Base-by-base conservation (phyloP, 2,888 invertebrate genomes). In the Cosmia pyralina region DNA sequence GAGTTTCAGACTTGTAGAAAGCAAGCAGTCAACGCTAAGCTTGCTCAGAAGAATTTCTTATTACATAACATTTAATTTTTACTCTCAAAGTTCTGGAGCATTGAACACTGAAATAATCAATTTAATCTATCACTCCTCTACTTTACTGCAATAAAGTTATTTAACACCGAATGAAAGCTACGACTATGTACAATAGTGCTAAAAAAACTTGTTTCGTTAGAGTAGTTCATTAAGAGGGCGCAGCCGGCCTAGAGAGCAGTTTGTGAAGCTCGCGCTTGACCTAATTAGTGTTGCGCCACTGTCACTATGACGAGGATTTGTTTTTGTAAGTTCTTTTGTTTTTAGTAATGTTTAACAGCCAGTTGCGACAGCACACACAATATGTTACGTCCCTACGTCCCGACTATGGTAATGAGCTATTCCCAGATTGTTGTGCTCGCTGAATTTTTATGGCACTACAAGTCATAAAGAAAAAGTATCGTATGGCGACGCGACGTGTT, bases 181-280 rank as follows among this genome's bases (percentile, higher is more conserved):
- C 55, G 69, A 66, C 71, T 77, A 70, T 75, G 75, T 89, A 90
- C 88, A 90, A 92, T 90, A 87, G 91, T 88, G 88, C 90, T 92
- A 90, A 92, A 93, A 92, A 93, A 93, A 91, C 90, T 91, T 90
- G 94, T 93, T 94, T 93, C 92, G 91, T 92, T 92, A 92, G 91
- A 92, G 90, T 88, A 92, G 93, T 94, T 94, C 93, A 94, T 94
- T 94, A 94, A 92, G 93, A 91, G 93, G 92, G 90, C 90, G 90
- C 80, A 85, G 84, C 87, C 87, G 88, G 90, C 89, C 90, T 90
- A 87, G 90, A 91, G 92, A 90, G 90, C 90, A 91, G 94, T 91
- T 93, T 91, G 91, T 88, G 92, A 91, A 89, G 90, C 88, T 92
- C 90, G 90, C 89, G 93, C 93, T 93, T 93, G 93, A 93, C 93